Percentiles rank a stretch among this genome's conserved stretches.
Evolutionary conservation across 2,888 invertebrate species (phyloP).

Genomic region (Deladenus siricidicola): DNA sequence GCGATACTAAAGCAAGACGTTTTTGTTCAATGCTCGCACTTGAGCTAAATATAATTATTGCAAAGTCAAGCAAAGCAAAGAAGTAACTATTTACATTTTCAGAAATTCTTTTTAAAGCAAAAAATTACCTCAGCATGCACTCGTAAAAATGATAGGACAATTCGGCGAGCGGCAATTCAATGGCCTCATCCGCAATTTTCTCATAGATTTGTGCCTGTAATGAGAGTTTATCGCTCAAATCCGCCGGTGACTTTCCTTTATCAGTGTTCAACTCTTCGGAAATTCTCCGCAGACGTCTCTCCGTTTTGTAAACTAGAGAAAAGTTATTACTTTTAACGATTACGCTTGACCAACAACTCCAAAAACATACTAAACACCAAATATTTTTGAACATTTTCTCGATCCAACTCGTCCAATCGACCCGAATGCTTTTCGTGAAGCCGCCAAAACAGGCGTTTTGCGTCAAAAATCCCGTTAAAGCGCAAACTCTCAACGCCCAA

Average conservation of each 20-base stretch:
- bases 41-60: conserved; percentile 9
- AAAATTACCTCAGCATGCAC: conserved; percentile 17
- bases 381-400: background rate
- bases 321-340: background rate
- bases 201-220: conserved; percentile 13
- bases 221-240: background rate
- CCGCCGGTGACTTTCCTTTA: background rate
- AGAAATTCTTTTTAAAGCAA: background rate
- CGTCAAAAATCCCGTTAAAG: background rate
- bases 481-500: background rate
- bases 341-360: background rate
- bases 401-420: conserved; percentile 1
- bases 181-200: conserved; percentile 20
- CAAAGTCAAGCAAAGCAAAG: background rate
- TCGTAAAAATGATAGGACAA: conserved; percentile 16
- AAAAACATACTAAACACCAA: conserved; percentile 8
- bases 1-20: conserved; percentile 9
- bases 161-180: conserved; percentile 13
- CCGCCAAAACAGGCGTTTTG: conserved; percentile 11
- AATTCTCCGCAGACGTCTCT: conserved; percentile 8
- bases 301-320: conserved; percentile 16
- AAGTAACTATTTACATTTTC: background rate
- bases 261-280: conserved; percentile 4
- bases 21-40: background rate
- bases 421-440: conserved; percentile 7